phyloP scores from a whole-genome alignment of 2,888 invertebrate genomes.

The Tenthredo amoena region DNA sequence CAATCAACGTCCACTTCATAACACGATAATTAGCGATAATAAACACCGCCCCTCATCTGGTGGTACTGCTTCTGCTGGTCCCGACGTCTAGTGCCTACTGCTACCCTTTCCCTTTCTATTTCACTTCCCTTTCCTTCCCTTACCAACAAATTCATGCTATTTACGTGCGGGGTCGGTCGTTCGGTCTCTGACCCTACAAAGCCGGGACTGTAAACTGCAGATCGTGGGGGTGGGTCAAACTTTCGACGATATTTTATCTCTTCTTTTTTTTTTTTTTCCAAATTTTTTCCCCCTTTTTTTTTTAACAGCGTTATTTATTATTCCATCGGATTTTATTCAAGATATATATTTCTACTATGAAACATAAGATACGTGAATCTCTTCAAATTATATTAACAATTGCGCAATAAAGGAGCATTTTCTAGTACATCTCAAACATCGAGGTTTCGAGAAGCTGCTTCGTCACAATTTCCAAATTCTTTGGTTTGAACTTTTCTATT shows the following conservation, averaged over 20 bases:
- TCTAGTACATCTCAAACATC: too few species aligned
- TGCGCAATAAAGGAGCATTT: too few species aligned
- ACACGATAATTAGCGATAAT: conserved; percentile 60
- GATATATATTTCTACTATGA: too few species aligned
- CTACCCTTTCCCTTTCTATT: not conserved
- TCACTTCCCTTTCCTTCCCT: not conserved
- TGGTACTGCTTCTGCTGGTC: conserved; percentile 26
- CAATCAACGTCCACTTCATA: conserved; percentile 57
- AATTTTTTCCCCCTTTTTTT: not conserved
- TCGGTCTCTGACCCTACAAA: conserved; percentile 11
- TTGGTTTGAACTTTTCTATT: too few species aligned
- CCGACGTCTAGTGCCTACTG: conserved; percentile 36
- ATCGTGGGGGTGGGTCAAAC: not conserved
- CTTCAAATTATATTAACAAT: too few species aligned
- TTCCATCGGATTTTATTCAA: too few species aligned
- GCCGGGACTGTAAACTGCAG: not conserved
- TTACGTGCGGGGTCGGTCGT: not conserved
- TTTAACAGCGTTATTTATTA: not conserved
- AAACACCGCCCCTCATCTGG: conserved; percentile 53
- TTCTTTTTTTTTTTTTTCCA: not conserved
- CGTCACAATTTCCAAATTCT: too few species aligned
- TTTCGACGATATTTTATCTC: not conserved
- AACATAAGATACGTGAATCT: too few species aligned
- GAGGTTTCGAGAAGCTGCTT: too few species aligned
- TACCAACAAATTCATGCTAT: conserved; percentile 6